Evolutionary conservation across 2,888 invertebrate genomes (phyloP), one percentile per base, ranked within the genome.

Genomic region (Alviniconcha strummeri): DNA sequence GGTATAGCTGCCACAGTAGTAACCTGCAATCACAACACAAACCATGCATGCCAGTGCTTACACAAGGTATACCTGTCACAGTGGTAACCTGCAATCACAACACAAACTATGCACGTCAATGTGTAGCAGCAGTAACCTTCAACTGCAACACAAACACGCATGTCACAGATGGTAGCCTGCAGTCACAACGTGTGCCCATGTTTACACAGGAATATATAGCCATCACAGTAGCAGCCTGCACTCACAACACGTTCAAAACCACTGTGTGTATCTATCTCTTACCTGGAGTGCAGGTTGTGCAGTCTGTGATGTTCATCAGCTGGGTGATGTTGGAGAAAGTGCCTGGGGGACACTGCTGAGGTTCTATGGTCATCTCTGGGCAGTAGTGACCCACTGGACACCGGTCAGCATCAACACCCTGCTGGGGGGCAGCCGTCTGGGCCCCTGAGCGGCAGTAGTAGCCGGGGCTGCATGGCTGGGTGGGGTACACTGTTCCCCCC

Each of bases 301-400:
- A 92, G 74, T 91, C 90, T 19, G 92, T 88, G n/a, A 84, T 89
- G 83, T 92, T 91, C 87, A 88, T 88, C 52, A 92, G 88, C 69
- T 89, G 87, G 0, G 90, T 89, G 80, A 85, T 88, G 87, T 92
- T 93, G 75, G 91, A 91, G 89, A 90, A 92, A 2, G 92, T 91
- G 71, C 91, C 91, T 0, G 87, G 76, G 11, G 91, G 91, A 85
- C 92, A 92, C 19, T 88, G 85, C 57, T 89, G 84, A 15, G 92
- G 92, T 71, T 92, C 91, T n/a, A 87, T 88, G 0, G 91, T 91
- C 84, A 88, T 87, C 80, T 90, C 89, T 64, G 91, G 91, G 84
- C 93, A 93, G 86, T 92, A 93, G 83, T 92, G 90, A 36, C 93
- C 93, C 5, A 89, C 89, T 71, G 93, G 93, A 86, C 93, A 93